These are phyloP conservation scores for Eupeodes latifasciatus DNA, from an alignment of 2,888 invertebrate species.

Conservation along the genomic window DNA sequence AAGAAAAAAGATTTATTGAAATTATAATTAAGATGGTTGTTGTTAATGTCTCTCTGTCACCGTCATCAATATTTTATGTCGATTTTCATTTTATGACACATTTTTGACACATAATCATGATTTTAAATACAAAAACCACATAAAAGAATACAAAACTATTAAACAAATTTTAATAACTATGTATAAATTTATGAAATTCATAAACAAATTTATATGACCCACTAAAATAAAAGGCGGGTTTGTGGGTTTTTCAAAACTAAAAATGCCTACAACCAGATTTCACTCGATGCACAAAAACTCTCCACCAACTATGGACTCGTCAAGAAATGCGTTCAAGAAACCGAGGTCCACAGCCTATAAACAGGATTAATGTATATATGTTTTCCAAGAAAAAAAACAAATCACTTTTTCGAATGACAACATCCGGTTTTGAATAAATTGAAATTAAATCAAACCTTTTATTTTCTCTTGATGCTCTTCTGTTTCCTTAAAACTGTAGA, in stretches of 20 bases:
- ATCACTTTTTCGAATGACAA: constrained; percentile 4
- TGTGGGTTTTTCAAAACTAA: not conserved
- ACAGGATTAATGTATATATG: not conserved
- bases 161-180: constrained; percentile 2
- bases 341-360: not conserved
- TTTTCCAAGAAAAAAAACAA: constrained; percentile 12
- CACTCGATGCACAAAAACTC: constrained; percentile 1
- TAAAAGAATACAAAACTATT: not conserved
- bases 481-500: constrained; percentile 20
- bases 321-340: constrained; percentile 28
- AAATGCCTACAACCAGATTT: constrained; percentile 27
- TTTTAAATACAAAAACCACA: not conserved
- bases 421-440: constrained; percentile 39
- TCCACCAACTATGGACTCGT: constrained; percentile 1
- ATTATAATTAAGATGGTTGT: constrained; percentile 34
- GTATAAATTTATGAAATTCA: not conserved
- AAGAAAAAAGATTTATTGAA: not conserved
- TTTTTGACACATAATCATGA: constrained; percentile 8
- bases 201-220: constrained; percentile 25
- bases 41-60: constrained; percentile 12
- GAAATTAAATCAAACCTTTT: constrained; percentile 60
- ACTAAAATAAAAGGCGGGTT: constrained; percentile 9
- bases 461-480: constrained; percentile 17
- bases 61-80: constrained; percentile 18
- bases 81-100: constrained; percentile 33